Base-by-base conservation (phyloP, 1,140 invertebrate genomes). In the Ylistrum balloti region DNA sequence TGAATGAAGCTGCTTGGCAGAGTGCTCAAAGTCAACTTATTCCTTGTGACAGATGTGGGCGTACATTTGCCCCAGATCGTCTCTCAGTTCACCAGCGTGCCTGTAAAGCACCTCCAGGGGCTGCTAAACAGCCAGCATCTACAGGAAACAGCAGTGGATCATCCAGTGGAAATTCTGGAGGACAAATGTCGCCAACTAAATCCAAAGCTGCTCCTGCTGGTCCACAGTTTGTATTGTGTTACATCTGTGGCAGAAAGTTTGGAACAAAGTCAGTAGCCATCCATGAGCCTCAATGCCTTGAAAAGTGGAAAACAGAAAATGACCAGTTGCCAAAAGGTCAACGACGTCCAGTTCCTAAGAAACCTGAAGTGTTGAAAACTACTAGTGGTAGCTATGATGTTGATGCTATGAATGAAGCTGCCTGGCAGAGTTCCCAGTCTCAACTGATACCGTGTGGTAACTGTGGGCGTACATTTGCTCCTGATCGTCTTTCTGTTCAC, bases 221-320 rank as follows among this genome's bases (percentile, higher is more conserved):
- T 34, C 91, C 94, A 35, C 92, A 95, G 22, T 96, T 96, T 28
- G 93, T 96, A 11, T 92, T 96, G 20, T 96, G 96, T 91, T 96
- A 96, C 88, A 96, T 96, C 56, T 88, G 91, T 95, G 91, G 96
- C 93, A 86, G 93, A 92, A 85, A 93, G 91, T 33, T 88, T 91
- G 91, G 91, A 32, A 87, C 97, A 0, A 97, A 96, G 90, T 97
- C 97, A 41, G 97, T 98, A 90, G 95, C 95, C n/a, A 98, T 98
- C 90, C 98, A 98, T 95, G 97, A 98, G 94, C 97, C 97, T 0
- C 97, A 98, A 92, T 98, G 98, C 94, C 94, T 91, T 98, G 97
- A 97, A 93, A 98, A 98, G 93, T 98, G 98, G 97, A 97, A 97
- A 45, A 95, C 96, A 85, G 97, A 98, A 94, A 98, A 98, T 93